Base-by-base conservation (phyloP, 1,140 invertebrate species). In the Lordiphosa stackelbergi region DNA sequence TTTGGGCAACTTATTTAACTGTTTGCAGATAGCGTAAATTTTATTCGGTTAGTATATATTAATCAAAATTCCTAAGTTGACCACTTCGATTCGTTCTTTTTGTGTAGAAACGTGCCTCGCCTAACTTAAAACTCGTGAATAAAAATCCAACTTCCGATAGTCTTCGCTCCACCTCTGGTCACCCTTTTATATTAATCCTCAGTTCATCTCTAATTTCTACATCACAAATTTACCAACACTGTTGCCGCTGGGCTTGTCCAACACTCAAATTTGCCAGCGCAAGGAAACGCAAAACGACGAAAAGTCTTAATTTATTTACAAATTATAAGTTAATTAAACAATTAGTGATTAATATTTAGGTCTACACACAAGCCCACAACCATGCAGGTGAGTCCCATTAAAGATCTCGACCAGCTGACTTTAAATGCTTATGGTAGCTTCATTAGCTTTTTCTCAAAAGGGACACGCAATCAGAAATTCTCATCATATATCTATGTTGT, bases 371-470 rank as follows among this genome's bases (percentile, higher is more conserved):
- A 31, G 45, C 41, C 47, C 42, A 59, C 16, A 49, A 51, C 35
- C 36, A 68, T 68, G 64, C 64, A 68, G 64, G 64, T 68, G 37
- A 68, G 54, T 53, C n/a, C 2, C 8, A 6, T 10, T 19, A n/a
- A 3, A 12, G 35, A 53, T 28, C n/a, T 8, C 2, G 9, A 4
- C 7, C 19, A 5, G 40, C 13, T 6, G 12, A 5, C 13, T 8
- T 31, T 8, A 10, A 19, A 4, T 12, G 6, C 7, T 19, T 19
- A 3, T 19, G 19, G 19, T 19, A 4, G 19, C 19, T 1, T 19
- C 19, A 3, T 19, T 19, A 19, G 19, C 3, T 19, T 19, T 2
- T 2, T 19, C 19, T 4, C 8, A 8, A 40, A 24, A 41, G 63
- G 46, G 63, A 68, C 64, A 68, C 64, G 54, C 46, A 49, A 57